These are phyloP conservation scores for Steatocranus sp. DNA, from an alignment of 2,797 vertebrate genomes.

Conservation along the genomic window DNA sequence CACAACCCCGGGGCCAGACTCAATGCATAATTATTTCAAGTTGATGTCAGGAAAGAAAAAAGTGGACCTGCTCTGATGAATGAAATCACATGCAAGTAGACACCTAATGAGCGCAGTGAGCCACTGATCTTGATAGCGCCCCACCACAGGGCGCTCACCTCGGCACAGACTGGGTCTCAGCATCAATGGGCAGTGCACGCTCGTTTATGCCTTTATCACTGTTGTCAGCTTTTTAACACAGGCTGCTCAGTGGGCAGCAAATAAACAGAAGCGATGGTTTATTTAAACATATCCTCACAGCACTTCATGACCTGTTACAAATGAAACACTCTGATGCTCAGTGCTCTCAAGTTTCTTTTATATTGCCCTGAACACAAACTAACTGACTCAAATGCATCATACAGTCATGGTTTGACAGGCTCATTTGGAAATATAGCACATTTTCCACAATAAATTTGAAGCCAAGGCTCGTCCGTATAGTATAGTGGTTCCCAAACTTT, in stretches of 20 bases:
- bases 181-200: background rate
- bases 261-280: slow-evolving; percentile 14
- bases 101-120: slow-evolving; percentile 35
- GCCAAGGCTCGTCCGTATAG: background rate
- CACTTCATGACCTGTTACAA: background rate
- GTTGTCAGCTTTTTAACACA: slow-evolving; percentile 24
- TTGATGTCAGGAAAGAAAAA: slow-evolving; percentile 29
- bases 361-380: background rate
- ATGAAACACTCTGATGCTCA: background rate
- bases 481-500: too few relatives aligned
- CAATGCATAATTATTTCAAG: slow-evolving; percentile 45
- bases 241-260: background rate
- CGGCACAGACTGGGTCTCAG: slow-evolving; percentile 12
- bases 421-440: background rate
- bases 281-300: background rate
- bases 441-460: background rate
- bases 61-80: slow-evolving; percentile 20
- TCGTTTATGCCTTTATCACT: slow-evolving; percentile 24
- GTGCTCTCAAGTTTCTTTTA: background rate
- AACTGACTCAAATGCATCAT: slow-evolving; percentile 3
- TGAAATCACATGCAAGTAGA: slow-evolving; percentile 24
- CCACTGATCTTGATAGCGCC: slow-evolving; percentile 17
- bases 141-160: background rate
- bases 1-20: slow-evolving; percentile 18
- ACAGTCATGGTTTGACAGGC: background rate